A percentile compares a stretch with the other conserved stretches of the same genome.
Evolutionary conservation across 1,140 invertebrate genomes (phyloP).

Genomic region (Drosophila bocqueti): DNA sequence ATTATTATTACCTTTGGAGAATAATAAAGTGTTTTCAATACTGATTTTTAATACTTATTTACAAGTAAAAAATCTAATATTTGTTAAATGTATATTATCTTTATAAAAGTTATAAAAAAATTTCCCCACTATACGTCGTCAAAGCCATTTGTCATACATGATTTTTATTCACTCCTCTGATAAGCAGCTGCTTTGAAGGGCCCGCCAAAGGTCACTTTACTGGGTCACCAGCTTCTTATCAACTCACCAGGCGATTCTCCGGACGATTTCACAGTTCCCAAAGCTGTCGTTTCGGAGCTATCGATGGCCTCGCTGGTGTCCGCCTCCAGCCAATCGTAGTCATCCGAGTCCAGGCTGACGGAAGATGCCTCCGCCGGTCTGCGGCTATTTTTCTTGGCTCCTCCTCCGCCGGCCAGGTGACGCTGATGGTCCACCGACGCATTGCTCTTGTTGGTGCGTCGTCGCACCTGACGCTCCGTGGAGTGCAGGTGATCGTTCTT

Average conservation of each 20-base stretch:
- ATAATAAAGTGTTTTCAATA: neutral
- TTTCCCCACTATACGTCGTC: neutral
- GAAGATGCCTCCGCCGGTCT: conserved; percentile 16
- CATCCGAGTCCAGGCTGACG: conserved; percentile 35
- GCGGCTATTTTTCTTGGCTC: conserved; percentile 11
- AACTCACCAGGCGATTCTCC: conserved; percentile 65
- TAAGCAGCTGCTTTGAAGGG: conserved; percentile 48
- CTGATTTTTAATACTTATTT: neutral
- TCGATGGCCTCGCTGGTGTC: conserved; percentile 49
- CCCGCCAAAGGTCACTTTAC: conserved; percentile 31
- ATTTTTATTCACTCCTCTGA: conserved; percentile 1
- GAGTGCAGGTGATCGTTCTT: conserved; percentile 35
- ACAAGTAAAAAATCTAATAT: neutral
- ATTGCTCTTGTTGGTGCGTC: conserved; percentile 45
- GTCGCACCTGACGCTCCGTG: conserved; percentile 33
- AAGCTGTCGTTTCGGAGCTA: conserved; percentile 15
- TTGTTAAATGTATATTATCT: neutral
- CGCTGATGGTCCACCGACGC: conserved; percentile 40
- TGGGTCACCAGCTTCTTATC: conserved; percentile 22
- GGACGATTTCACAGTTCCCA: conserved; percentile 29
- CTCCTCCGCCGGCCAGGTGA: conserved; percentile 1
- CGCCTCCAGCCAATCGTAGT: conserved; percentile 62
- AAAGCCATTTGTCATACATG: conserved; percentile 4
- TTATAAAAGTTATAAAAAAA: neutral
- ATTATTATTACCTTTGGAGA: no score